Percentiles rank a stretch among this genome's conserved stretches.
Evolutionary conservation across 2,113 vertebrate species (phyloP).

Genomic region (Chionomys nivalis): DNA sequence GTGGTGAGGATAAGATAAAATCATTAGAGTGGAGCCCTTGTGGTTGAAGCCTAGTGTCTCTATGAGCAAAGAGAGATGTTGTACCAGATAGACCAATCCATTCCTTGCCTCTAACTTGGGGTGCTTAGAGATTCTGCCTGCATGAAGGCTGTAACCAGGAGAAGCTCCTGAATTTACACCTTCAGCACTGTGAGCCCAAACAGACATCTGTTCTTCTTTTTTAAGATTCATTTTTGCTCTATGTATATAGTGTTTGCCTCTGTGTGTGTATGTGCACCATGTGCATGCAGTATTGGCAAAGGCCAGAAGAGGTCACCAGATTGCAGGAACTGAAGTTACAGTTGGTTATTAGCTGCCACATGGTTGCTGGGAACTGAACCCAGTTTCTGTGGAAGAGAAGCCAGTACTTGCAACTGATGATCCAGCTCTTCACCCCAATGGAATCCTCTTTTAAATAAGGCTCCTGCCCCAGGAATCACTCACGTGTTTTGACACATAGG

Average conservation of each 20-base stretch:
- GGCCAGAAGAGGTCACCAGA: background rate
- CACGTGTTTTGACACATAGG: background rate
- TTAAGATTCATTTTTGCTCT: background rate
- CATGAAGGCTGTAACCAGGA: background rate
- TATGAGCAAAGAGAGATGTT: background rate
- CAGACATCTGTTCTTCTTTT: background rate
- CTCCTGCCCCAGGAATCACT: background rate
- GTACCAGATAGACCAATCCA: background rate
- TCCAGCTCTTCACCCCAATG: background rate
- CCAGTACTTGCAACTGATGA: background rate
- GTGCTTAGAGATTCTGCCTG: background rate
- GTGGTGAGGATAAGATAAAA: background rate
- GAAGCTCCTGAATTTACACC: background rate
- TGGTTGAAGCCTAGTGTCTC: background rate
- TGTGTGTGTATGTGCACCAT: background rate
- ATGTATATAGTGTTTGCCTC: background rate
- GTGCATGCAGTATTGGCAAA: background rate
- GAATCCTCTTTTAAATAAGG: background rate
- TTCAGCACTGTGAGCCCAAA: background rate
- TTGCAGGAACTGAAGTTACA: background rate
- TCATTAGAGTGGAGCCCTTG: background rate
- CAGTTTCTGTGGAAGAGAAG: background rate
- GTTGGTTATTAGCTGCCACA: background rate
- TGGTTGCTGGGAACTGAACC: background rate
- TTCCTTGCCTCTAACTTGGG: background rate